Evolutionary conservation across 1,140 invertebrate species (phyloP), one percentile per base, ranked within the genome.

Genomic region (Oedothorax gibbosus): DNA sequence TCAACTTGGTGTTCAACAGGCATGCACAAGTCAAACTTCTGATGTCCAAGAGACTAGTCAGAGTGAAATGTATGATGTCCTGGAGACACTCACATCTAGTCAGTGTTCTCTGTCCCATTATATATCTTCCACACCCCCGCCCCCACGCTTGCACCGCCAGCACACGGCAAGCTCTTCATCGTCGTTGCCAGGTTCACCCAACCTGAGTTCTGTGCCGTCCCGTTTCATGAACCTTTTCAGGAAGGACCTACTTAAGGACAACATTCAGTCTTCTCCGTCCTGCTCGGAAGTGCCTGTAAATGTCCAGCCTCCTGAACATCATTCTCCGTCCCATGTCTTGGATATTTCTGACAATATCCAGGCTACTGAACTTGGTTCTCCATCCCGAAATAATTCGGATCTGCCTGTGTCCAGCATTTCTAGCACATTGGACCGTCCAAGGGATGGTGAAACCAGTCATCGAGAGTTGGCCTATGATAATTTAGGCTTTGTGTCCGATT

Each of bases 391-490:
- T n/a, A n/a, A 35, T 35, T 35, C 35, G 35, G 35, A 35, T 35
- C 35, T 35, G 35, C 35, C 35, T 35, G 35, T 35, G 1, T 35
- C 35, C 35, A 35, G 35, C 35, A 35, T 35, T 35, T 35, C 35
- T 2, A 35, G 35, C 35, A 35, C 35, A 35, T 35, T 35, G 35
- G 35, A 35, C 35, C 35, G 15, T 51, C 14, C n/a, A 53, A 60
- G 49, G 35, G 35, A 12, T 57, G 15, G 20, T 75, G 54, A 56
- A 54, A 54, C 60, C 21, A 35, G 35, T 78, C 9, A 14, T 15
- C 53, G 54, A 57, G n/a, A 35, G 49, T 18, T 84, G 54, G 81
- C 81, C 4, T 84, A 84, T 84, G 81, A 84, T 50, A 84, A 84
- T 53, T 51, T 75, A 8, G 81, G 72, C 49, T 84, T 84, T 84